Base-by-base conservation (phyloP, 2,888 invertebrate genomes). In the Ceramica pisi region DNA sequence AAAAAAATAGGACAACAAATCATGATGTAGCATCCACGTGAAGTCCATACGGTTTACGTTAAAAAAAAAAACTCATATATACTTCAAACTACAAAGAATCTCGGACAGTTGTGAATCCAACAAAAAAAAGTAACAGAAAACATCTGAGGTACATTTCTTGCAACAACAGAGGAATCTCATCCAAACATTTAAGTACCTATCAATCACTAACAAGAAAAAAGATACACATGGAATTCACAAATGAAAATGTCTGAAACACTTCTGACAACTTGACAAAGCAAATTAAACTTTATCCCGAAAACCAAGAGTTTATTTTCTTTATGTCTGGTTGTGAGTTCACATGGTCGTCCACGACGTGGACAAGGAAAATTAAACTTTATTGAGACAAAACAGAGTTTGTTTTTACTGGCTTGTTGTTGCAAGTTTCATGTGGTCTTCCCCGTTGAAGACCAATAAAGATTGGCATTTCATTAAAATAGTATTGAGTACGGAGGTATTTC, bases 401-500 rank as follows among this genome's bases (percentile, higher is more conserved):
- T 76, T 66, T 5, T 26, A 16, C 16, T 63, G 50, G 41, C 10
- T 51, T n/a, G 2, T 38, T 8, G 23, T 66, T 41, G 8, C 31
- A 23, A 23, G 71, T 71, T 62, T 44, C 26, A 51, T 38, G 67
- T 67, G 60, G 56, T 57, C 35, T 51, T 10, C 21, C 12, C 21
- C 46, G n/a, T 51, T 60, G 46, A 67, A 31, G 63, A 35, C 66
- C 75, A 67, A 73, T 79, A 67, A 62, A 59, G 65, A 67, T 73
- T 61, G 84, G 69, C 76, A 84, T 83, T 84, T 84, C 71, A 83
- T 83, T 84, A 82, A 73, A 81, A 67, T 62, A 50, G 72, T 75
- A 82, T 79, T 62, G 69, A 73, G 55, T 75, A 55, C 10, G 35
- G 10, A 57, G 61, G 82, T 64, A 83, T 84, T 75, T 80, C n/a